Percentiles rank a stretch among this genome's conserved stretches.
These are phyloP conservation scores for Zosterops pallidus DNA, from an alignment of 2,113 vertebrate genomes.

Conservation along the genomic window DNA sequence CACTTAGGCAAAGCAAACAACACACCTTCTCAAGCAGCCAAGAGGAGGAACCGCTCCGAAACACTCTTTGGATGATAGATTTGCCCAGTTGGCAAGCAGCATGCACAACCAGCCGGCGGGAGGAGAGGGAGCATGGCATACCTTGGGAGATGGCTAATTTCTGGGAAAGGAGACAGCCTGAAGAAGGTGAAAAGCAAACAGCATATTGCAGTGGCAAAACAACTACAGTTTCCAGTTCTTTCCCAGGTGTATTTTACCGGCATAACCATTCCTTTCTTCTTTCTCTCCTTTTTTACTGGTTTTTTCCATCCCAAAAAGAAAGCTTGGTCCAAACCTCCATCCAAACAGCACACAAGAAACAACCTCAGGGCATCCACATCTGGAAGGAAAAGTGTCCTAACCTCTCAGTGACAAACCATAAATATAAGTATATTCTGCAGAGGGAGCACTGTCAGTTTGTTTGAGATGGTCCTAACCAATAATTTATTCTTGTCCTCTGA, in stretches of 20 bases:
- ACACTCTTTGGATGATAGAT: conserved; percentile 2
- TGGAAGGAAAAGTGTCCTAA: not conserved
- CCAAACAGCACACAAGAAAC: not conserved
- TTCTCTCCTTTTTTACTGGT: not conserved
- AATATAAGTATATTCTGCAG: not conserved
- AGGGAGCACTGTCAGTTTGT: not conserved
- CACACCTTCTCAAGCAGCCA: conserved; percentile 63
- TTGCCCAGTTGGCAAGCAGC: not conserved
- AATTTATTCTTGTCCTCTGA: not conserved
- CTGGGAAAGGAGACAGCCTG: not conserved
- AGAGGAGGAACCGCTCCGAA: conserved; percentile 20
- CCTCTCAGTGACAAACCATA: not conserved
- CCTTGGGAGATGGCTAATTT: not conserved
- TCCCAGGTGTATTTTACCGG: not conserved
- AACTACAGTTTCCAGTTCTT: not conserved
- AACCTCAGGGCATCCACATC: not conserved
- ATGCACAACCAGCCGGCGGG: not conserved
- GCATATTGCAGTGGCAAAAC: not conserved
- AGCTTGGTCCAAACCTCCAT: not conserved
- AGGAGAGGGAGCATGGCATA: not conserved
- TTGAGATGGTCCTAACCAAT: not conserved
- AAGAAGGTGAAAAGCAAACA: not conserved
- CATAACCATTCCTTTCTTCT: not conserved
- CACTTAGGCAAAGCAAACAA: conserved; percentile 71
- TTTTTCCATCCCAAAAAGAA: not conserved